phyloP scores from a whole-genome alignment of 2,797 vertebrate species.

The Lateolabrax maculatus region DNA sequence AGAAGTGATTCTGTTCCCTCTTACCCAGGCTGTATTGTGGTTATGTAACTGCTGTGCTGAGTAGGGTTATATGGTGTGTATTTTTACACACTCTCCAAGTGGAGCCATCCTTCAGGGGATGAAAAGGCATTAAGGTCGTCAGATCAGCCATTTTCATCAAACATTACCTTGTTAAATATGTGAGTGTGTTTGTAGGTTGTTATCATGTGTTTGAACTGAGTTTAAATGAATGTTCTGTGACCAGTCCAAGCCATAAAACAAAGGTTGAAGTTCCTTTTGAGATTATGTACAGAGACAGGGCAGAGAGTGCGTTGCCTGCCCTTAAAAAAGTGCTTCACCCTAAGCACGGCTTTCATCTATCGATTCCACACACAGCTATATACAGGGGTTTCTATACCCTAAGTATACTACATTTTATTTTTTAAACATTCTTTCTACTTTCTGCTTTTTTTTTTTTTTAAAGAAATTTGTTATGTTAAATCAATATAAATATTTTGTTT shows the following conservation, averaged over 20 bases:
- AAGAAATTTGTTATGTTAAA: not conserved
- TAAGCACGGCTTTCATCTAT: not conserved
- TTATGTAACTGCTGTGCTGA: not conserved
- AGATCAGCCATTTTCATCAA: not conserved
- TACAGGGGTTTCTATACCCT: not conserved
- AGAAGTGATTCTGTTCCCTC: not conserved
- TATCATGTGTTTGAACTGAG: not conserved
- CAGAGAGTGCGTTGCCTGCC: not conserved
- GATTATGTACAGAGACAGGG: slow-evolving; percentile 11
- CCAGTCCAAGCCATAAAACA: not conserved
- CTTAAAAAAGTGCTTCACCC: not conserved
- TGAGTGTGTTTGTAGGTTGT: not conserved
- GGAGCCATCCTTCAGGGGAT: not conserved
- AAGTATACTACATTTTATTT: not conserved
- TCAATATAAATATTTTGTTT: not conserved
- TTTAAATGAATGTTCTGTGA: not conserved
- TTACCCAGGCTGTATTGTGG: not conserved
- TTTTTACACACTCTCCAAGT: not conserved
- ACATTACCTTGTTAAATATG: not conserved
- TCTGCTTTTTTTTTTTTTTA: not conserved
- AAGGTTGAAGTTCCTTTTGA: slow-evolving; percentile 54
- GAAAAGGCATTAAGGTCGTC: not conserved
- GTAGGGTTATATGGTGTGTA: not conserved
- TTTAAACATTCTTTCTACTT: not conserved
- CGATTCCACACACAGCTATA: not conserved